phyloP scores from a whole-genome alignment of 2,888 invertebrate genomes.

The Chloroclystis v-ata region DNA sequence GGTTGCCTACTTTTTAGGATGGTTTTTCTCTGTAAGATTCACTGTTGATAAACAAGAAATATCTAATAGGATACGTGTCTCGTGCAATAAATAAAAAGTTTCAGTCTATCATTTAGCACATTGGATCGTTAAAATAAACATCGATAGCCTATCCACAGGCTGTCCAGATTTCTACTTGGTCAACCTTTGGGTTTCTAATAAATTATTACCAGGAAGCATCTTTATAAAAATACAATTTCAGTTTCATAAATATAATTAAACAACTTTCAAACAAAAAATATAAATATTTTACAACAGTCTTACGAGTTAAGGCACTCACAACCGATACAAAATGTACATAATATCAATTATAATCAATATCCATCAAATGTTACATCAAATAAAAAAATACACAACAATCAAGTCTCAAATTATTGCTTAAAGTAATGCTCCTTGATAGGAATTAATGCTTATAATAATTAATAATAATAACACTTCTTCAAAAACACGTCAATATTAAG shows the following conservation, averaged over 20 bases:
- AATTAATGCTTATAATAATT: background rate
- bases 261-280: conserved; percentile 39
- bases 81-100: no score
- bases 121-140: no score
- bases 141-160: no score
- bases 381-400: conserved; percentile 20
- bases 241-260: conserved; percentile 48
- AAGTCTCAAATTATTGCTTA: conserved; percentile 17
- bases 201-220: no score
- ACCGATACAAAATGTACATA: conserved; percentile 34
- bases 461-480: background rate
- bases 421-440: background rate
- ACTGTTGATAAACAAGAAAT: no score
- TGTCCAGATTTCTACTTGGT: no score
- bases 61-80: no score
- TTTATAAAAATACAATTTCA: background rate
- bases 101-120: no score
- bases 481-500: no score
- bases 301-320: conserved; percentile 52
- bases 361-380: conserved; percentile 4
- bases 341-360: background rate
- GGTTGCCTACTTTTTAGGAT: no score
- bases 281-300: conserved; percentile 59
- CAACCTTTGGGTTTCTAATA: no score
- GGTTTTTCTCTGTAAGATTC: no score